Base-by-base conservation (phyloP, 2,888 invertebrate genomes). In the Lymantria monacha region DNA sequence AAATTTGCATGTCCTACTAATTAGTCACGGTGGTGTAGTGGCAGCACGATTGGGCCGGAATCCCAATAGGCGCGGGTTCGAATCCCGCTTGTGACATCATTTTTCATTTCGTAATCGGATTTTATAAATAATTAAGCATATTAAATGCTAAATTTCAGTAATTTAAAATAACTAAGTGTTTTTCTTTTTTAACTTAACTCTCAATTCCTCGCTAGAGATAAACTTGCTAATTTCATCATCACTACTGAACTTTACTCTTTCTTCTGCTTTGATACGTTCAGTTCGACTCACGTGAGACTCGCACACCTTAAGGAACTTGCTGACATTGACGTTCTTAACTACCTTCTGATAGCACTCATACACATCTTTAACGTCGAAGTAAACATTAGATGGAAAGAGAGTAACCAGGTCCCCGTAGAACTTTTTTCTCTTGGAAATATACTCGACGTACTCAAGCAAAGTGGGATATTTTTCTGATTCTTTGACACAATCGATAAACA, bases 401-500 rank as follows among this genome's bases (percentile, higher is more conserved):
- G 43, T 37, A n/a, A 43, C 43, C 14, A 43, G 36, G 0, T n/a
- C n/a, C 30, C 1, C 22, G 30, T 10, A n/a, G 38, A 36, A 38
- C 7, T 14, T 9, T n/a, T 48, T 48, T 36, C 43, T 48, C 30
- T 48, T 48, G 10, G 43, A 14, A 0, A 48, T 43, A 14, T 8
- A 48, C 0, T n/a, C 3, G 30, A 37, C 43, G 9, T 48, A 48
- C 13, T 48, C 43, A 3, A 30, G 13, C 9, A 43, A 8, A 5
- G 48, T 38, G 22, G 48, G 48, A 14, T 36, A 48, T 10, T 42
- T 22, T 13, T 30, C 10, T 37, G 36, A 3, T 9, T 30, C 9
- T 30, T 38, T 8, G 0, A 48, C 48, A 9, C 14, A 48, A 14
- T n/a, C 22, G 12, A 48, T 43, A 31, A 37, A 48, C n/a, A 48